Percentiles rank a stretch among this genome's conserved stretches.
phyloP scores from a whole-genome alignment of 2,113 vertebrate genomes.

The Conger conger region DNA sequence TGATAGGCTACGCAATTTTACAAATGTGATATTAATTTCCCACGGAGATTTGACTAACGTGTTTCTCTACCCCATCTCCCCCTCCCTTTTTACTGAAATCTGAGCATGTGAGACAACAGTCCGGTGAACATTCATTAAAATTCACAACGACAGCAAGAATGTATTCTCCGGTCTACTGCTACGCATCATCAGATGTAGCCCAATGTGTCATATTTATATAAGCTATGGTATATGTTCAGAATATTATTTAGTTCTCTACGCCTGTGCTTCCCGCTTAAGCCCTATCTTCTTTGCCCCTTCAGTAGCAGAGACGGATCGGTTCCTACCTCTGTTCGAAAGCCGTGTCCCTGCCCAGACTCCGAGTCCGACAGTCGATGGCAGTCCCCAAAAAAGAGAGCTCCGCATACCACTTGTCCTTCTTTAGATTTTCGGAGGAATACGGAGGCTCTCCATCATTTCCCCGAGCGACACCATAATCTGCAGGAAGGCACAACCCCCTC shows the following conservation, averaged over 20 bases:
- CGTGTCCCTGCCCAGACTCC: constrained; percentile 33
- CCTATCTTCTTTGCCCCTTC: not conserved
- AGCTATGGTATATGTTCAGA: not conserved
- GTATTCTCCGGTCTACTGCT: not conserved
- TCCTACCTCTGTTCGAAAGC: constrained; percentile 8
- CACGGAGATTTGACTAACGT: not conserved
- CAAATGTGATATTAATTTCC: not conserved
- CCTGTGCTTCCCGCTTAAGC: constrained; percentile 1
- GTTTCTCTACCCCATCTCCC: not conserved
- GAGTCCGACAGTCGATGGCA: constrained; percentile 29
- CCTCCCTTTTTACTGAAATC: not conserved
- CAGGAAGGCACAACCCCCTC: not conserved
- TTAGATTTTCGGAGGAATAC: constrained; percentile 10
- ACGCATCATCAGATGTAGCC: not conserved
- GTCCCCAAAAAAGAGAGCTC: constrained; percentile 26
- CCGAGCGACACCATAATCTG: not conserved
- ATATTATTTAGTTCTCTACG: not conserved
- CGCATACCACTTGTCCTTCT: not conserved
- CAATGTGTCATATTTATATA: not conserved
- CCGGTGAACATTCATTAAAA: constrained; percentile 26
- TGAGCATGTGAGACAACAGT: constrained; percentile 17
- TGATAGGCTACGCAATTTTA: not conserved
- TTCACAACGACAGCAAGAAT: constrained; percentile 20
- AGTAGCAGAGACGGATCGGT: not conserved
- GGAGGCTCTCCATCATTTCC: not conserved